Evolutionary conservation across 1,140 invertebrate species (phyloP).

Genomic region (Drosophila teissieri): DNA sequence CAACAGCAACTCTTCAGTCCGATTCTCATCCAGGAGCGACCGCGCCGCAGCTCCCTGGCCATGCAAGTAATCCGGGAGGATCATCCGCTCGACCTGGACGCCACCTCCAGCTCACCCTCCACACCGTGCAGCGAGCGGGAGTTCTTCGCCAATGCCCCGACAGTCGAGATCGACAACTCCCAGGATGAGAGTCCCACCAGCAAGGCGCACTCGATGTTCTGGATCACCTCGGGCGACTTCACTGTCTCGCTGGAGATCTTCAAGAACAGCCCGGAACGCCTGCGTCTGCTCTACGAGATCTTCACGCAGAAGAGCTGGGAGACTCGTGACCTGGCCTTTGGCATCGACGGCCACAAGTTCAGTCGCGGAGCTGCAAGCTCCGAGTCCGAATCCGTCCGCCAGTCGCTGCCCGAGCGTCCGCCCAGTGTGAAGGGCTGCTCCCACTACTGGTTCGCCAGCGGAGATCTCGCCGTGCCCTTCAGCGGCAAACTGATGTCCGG

Average conservation of each 20-base stretch:
- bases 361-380: neutral
- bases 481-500: slow-evolving; percentile 57
- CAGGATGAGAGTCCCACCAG: slow-evolving; percentile 26
- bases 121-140: slow-evolving; percentile 58
- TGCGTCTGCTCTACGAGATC: slow-evolving; percentile 72
- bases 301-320: slow-evolving; percentile 76
- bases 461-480: slow-evolving; percentile 75
- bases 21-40: slow-evolving; percentile 50
- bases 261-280: slow-evolving; percentile 52
- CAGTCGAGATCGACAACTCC: slow-evolving; percentile 57
- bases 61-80: slow-evolving; percentile 80
- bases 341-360: slow-evolving; percentile 76
- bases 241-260: slow-evolving; percentile 63
- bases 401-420: slow-evolving; percentile 43
- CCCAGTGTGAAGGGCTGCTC: slow-evolving; percentile 63
- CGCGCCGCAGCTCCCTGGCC: slow-evolving; percentile 69
- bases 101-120: slow-evolving; percentile 21
- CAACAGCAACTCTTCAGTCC: slow-evolving; percentile 69
- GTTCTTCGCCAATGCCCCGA: slow-evolving; percentile 74
- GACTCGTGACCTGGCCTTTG: slow-evolving; percentile 66
- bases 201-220: slow-evolving; percentile 62
- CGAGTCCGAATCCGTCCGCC: neutral
- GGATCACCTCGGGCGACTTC: slow-evolving; percentile 67
- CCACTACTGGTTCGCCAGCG: slow-evolving; percentile 79
- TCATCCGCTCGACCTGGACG: slow-evolving; percentile 66